Base-by-base conservation (phyloP, 2,888 invertebrate species). In the Bellardia pandia region DNA sequence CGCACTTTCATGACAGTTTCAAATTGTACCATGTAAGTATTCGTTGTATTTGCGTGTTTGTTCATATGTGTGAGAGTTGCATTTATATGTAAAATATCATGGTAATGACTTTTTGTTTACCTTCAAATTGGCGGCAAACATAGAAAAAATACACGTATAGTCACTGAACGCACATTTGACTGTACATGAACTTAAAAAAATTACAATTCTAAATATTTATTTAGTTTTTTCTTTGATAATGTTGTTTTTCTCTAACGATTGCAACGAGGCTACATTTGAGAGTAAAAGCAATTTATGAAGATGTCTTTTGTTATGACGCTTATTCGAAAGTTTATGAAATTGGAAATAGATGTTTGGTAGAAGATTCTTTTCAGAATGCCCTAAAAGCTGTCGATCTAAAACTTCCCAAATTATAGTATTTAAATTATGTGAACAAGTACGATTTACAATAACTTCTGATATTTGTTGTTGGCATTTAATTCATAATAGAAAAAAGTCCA, bases 51-150 rank as follows among this genome's bases (percentile, higher is more conserved):
- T 14, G 11, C 62, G 30, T 68, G 14, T 37, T 8, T 68, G 14
- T 8, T 16, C 30, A 16, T 64, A 23, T 53, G 42, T 60, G 4
- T 45, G 40, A 40, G 30, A 53, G 56, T 68, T 75, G 62, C 69
- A 76, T 69, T 77, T 60, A 69, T 48, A 68, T 83, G 64, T 64
- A 58, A 71, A 62, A 80, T 69, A 77, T 40, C 51, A 86, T 84
- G 84, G 81, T 85, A 87, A 85, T 87, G 87, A 87, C 72, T 87
- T 87, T 81, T 81, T 58, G 87, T 66, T 85, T 85, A 87, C 87
- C 87, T 87, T 87, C 87, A 78, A 74, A 85, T 78, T 78, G 69
- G 33, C 76, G 76, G 83, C 76, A 76, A 83, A 83, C 83, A 69
- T 76, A 64, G 64, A 53, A 75, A 66, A 75, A 76, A 76, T 53